These are phyloP conservation scores for Penaeus chinensis DNA, from an alignment of 1,140 invertebrate species.

Conservation along the genomic window DNA sequence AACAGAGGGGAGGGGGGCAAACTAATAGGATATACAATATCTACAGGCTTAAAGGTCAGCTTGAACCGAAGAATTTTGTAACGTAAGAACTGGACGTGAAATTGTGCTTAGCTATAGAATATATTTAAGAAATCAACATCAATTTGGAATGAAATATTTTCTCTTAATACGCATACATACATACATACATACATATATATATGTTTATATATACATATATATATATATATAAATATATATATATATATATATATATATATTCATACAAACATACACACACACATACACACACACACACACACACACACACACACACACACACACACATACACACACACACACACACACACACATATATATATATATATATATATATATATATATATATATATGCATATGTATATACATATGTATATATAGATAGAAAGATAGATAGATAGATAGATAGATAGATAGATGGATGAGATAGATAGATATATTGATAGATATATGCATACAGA, in stretches of 20 bases:
- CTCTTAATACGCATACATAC: neutral
- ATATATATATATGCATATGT: neutral
- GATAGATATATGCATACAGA: neutral
- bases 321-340: neutral
- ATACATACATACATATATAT: neutral
- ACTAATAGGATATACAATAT: neutral
- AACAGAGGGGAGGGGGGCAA: neutral
- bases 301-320: neutral
- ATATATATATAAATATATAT: neutral
- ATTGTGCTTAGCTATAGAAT: no score
- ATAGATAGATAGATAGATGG: neutral
- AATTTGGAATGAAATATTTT: neutral
- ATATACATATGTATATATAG: neutral
- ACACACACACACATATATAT: neutral
- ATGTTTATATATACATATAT: neutral
- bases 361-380: neutral
- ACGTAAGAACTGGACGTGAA: no score
- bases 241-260: neutral
- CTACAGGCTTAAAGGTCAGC: neutral
- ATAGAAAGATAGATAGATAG: neutral
- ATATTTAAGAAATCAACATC: neutral
- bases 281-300: neutral
- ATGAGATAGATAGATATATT: neutral
- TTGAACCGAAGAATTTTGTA: neutral
- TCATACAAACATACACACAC: neutral